Conservation (phyloP, 37 sponge, comb jelly and placozoan species). For the Haliclona indistincta region DNA sequence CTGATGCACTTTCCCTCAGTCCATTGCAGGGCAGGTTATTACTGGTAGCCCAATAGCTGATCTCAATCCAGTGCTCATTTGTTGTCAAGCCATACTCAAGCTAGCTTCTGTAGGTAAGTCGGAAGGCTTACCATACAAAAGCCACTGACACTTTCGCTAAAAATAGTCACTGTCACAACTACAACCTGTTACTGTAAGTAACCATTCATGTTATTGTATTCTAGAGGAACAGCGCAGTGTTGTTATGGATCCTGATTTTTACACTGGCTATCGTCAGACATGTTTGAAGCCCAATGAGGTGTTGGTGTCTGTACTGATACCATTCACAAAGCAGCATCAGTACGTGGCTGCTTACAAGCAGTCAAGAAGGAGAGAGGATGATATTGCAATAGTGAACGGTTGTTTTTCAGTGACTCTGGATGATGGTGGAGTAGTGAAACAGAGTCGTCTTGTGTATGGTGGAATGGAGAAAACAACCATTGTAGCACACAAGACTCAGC, state of each 20-base stretch:
- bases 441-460: slow-evolving; percentile 42
- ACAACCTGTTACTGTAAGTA: no score
- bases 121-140: neutral
- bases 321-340: slow-evolving; percentile 42
- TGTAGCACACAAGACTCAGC: slow-evolving; percentile 11
- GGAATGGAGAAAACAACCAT: slow-evolving; percentile 52
- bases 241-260: slow-evolving; percentile 36
- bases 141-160: neutral
- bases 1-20: neutral
- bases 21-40: slow-evolving; percentile 48
- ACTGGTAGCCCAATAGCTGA: slow-evolving; percentile 69
- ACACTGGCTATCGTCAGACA: slow-evolving; percentile 34
- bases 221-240: neutral
- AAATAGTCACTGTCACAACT: no score
- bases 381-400: slow-evolving; percentile 64
- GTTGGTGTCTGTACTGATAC: slow-evolving; percentile 46
- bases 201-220: no score
- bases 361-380: slow-evolving; percentile 51
- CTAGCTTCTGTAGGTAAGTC: slow-evolving; percentile 37
- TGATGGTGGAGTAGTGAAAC: slow-evolving; percentile 10
- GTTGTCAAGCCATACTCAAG: slow-evolving; percentile 19
- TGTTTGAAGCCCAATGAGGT: slow-evolving; percentile 42
- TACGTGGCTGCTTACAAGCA: slow-evolving; percentile 54
- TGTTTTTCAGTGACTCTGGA: slow-evolving; percentile 32
- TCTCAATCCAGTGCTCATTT: slow-evolving; percentile 61